Base-by-base conservation (phyloP, 92 coral and sea anemone species). In the Epizoanthus rinbou region DNA sequence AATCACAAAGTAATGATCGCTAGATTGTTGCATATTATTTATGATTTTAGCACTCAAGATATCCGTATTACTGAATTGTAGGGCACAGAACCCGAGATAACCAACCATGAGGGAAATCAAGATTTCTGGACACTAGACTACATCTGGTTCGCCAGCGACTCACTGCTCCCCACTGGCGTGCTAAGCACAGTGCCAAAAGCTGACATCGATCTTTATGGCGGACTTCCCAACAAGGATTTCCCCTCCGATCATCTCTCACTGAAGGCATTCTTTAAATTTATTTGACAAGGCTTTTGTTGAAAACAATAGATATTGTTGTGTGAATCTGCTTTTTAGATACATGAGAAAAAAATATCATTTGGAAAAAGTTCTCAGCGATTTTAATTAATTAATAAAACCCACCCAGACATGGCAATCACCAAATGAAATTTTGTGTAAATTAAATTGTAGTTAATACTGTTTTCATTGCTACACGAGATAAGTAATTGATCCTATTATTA, bases 231-330 rank as follows among this genome's bases (percentile, higher is more conserved):
- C 85, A 79, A 92, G 75, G 69, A 24, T 70, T 94, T 90, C 14
- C 88, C 98, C 4, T 92, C 97, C 21, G 98, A 94, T 79, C 98
- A 94, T 73, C 80, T 92, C 17, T 81, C 96, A 14, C 37, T 92
- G 56, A 94, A 94, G 75, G 98, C 98, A 7, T 64, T 64, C 68
- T 94, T 92, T 65, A 80, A 79, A 57, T 85, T 92, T 64, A 57
- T 8, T 35, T 31, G 47, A 41, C 0, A 41, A 41, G 47, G 4
- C 47, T 41, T 39, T 39, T 39, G 43, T 39, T 39, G 43, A 39
- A 39, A 6, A 39, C 43, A 39, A 39, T 41, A 41, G 6, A 41
- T 41, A 41, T 41, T 41, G 47, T 41, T 41, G 8, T 0, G 47
- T 5, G 6, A 41, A 41, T 41, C 6, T 0, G 47, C 47, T 41